A percentile compares a stretch with the other conserved stretches of the same genome.
These are phyloP conservation scores for Manis crassicaudata DNA, from an alignment of 2,797 vertebrate species.

Conservation along the genomic window DNA sequence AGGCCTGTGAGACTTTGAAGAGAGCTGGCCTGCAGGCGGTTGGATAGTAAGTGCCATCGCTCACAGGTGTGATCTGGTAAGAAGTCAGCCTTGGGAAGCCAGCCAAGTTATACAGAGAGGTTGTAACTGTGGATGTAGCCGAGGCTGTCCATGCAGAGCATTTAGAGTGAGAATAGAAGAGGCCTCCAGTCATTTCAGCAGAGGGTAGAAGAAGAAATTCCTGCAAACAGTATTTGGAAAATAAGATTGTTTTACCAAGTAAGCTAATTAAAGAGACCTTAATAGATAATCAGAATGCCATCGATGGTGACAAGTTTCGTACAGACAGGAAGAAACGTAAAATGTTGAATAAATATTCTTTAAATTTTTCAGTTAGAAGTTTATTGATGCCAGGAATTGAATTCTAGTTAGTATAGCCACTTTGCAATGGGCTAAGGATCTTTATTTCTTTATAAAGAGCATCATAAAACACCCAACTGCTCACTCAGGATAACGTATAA, in stretches of 20 bases:
- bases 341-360: not conserved
- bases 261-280: not conserved
- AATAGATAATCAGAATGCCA: not conserved
- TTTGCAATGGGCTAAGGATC: not conserved
- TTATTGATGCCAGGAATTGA: not conserved
- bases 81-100: not conserved
- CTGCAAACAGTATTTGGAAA: not conserved
- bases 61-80: not conserved
- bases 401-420: not conserved
- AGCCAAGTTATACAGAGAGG: too few relatives aligned
- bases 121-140: rapidly evolving
- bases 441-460: not conserved
- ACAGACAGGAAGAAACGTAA: not conserved
- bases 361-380: not conserved
- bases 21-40: not conserved
- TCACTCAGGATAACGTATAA: not conserved
- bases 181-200: not conserved
- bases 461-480: not conserved
- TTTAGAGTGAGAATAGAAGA: not conserved
- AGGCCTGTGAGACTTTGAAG: not conserved
- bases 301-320: not conserved
- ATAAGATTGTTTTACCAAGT: not conserved
- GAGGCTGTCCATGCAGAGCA: not conserved
- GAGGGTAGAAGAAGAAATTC: not conserved
- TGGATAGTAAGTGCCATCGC: too few relatives aligned